Percentiles rank a stretch among this genome's conserved stretches.
Conservation (phyloP, 2,113 vertebrate species). For the Nettapus auritus region DNA sequence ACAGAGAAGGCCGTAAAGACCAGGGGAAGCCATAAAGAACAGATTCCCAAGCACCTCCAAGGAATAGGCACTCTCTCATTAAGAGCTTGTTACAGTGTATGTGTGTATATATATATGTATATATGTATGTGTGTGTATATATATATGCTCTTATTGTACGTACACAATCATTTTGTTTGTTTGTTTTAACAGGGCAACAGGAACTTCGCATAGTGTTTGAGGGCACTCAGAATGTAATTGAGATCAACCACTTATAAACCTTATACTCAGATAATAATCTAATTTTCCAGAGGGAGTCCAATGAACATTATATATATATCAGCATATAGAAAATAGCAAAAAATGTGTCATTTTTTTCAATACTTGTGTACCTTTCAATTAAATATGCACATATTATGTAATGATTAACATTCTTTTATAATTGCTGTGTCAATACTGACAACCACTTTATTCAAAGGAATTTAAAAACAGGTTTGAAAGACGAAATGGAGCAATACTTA, state of each 20-base stretch:
- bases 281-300: background rate
- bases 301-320: background rate
- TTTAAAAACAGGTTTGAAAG: background rate
- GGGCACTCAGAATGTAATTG: background rate
- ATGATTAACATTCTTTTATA: background rate
- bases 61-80: constrained; percentile 1
- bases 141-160: background rate
- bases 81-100: background rate
- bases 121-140: background rate
- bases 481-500: background rate
- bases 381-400: background rate
- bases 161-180: constrained; percentile 32
- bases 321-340: background rate
- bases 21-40: background rate
- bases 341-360: background rate
- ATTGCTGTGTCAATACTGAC: background rate
- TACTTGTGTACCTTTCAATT: background rate
- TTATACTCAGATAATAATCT: background rate
- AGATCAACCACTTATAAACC: constrained; percentile 3
- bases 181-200: constrained; percentile 8
- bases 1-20: background rate
- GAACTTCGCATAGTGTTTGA: background rate
- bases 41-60: background rate
- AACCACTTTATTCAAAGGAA: background rate
- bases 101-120: background rate